Evolutionary conservation across 2,113 vertebrate genomes (phyloP), one percentile per base, ranked within the genome.

Genomic region (Greenwoodochromis staneri): DNA sequence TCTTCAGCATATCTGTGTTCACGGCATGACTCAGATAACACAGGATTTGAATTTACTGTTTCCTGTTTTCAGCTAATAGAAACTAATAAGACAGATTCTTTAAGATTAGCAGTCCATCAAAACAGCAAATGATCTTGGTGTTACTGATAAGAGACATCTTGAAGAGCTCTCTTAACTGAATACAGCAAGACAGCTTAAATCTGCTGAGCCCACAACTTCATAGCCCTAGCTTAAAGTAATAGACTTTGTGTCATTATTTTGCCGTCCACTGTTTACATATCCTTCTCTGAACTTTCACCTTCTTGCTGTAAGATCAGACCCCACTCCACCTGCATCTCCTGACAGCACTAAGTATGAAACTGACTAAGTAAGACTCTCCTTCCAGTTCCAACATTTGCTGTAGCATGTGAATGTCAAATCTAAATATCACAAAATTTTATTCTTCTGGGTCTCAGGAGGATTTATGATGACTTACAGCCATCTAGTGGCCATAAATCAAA

Each of bases 401-500:
- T 69, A 40, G n/a, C 36, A 40, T 69, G 36, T 69, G 11, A 40
- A 21, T 38, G 10, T 66, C 61, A 69, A 69, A 40, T 69, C 19
- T 69, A 40, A 69, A 69, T 69, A 69, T 21, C 63, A 69, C 11
- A 69, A 69, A 13, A 69, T 69, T 5, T 9, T 40, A 21, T 21
- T 21, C 19, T 40, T 69, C 11, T 69, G 34, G 19, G 63, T 40
- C 63, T 69, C 34, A 40, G 63, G 34, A 40, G 63, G 36, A 40
- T 40, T 19, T 47, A 55, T 87, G 57, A 86, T 53, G 73, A 87
- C 16, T 81, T 91, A 83, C 84, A 78, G 93, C 94, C 94, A 90
- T 86, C 94, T 92, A 90, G 94, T 94, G 94, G 94, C 81, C 17
- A 29, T 16, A 24, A 85, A 80, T 82, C 7, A 89, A 80, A 84